Conservation (phyloP, 2,113 vertebrate genomes). For the Plecturocebus donacophilus region DNA sequence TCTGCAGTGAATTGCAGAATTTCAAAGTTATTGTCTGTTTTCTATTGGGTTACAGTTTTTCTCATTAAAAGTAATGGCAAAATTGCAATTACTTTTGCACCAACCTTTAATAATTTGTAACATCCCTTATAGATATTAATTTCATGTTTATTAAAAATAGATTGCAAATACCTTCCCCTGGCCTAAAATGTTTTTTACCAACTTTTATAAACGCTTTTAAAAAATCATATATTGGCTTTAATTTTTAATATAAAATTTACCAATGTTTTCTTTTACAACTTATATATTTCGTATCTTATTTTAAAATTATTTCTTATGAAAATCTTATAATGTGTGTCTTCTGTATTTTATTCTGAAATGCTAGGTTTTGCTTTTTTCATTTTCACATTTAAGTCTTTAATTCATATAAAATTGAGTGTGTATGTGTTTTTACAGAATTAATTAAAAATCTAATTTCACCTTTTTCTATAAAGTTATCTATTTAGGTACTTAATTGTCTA, state of each 20-base stretch:
- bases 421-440: not conserved
- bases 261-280: not conserved
- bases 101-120: not conserved
- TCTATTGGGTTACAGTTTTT: not conserved
- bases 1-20: not conserved
- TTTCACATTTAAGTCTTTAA: not conserved
- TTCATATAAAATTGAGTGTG: constrained; percentile 1
- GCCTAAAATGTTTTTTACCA: not conserved
- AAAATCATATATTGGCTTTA: not conserved
- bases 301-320: not conserved
- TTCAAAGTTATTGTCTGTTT: not conserved
- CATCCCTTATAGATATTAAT: not conserved
- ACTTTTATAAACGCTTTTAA: not conserved
- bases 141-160: not conserved
- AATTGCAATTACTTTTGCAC: too few species aligned
- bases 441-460: constrained; percentile 11
- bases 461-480: constrained; percentile 1
- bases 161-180: not conserved
- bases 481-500: constrained; percentile 21
- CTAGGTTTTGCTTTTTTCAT: not conserved
- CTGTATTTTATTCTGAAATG: not conserved
- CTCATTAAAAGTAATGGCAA: not conserved
- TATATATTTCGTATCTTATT: not conserved
- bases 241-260: not conserved
- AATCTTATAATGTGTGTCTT: not conserved